A percentile compares a stretch with the other conserved stretches of the same genome.
Conservation (phyloP, 2,113 vertebrate species). For the Phoenicopterus ruber region DNA sequence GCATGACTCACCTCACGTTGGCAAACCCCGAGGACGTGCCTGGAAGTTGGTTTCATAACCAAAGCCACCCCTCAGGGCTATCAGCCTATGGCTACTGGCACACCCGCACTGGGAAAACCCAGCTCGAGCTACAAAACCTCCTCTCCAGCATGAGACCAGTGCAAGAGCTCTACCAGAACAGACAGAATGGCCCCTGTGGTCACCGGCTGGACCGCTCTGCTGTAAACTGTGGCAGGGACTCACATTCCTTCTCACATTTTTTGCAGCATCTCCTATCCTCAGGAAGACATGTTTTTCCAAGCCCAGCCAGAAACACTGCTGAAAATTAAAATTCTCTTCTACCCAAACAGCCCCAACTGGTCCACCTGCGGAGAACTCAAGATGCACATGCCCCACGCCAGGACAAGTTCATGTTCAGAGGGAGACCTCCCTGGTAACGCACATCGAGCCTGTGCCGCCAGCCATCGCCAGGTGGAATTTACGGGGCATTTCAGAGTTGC, state of each 20-base stretch:
- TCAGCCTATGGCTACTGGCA: fast-evolving
- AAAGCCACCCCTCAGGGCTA: not conserved
- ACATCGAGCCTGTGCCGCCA: not conserved
- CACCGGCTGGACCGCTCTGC: not conserved
- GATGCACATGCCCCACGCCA: fast-evolving
- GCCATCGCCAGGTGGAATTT: not conserved
- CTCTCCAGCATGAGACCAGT: not conserved
- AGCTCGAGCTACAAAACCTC: not conserved
- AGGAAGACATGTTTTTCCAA: not conserved
- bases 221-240: not conserved
- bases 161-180: not conserved
- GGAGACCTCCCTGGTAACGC: not conserved
- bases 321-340: not conserved
- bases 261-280: not conserved
- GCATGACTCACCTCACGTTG: fast-evolving
- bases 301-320: not conserved
- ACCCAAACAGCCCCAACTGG: not conserved
- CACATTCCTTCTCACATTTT: not conserved
- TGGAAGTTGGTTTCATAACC: not conserved
- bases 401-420: not conserved
- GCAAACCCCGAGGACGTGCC: not conserved
- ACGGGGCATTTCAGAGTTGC: not conserved
- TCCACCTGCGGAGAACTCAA: not conserved
- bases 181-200: not conserved
- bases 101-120: not conserved